Percentiles rank a stretch among this genome's conserved stretches.
Evolutionary conservation across 2,797 vertebrate genomes (phyloP).

Genomic region (Clamator glandarius): DNA sequence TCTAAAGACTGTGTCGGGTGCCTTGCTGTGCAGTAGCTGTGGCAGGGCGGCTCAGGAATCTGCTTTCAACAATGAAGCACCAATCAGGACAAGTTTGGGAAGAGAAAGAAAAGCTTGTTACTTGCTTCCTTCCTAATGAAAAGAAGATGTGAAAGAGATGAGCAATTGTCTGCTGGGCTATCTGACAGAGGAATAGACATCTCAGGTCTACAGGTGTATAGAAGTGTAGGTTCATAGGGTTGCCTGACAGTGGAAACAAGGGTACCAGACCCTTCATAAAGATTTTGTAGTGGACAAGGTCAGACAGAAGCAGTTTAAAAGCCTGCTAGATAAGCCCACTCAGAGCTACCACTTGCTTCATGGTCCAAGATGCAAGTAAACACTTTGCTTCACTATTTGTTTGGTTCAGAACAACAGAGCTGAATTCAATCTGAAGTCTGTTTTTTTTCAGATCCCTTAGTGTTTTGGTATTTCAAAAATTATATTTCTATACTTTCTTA

Average conservation of each 20-base stretch:
- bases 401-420: not conserved
- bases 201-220: not conserved
- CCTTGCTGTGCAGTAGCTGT: not conserved
- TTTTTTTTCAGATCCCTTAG: not conserved
- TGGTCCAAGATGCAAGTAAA: not conserved
- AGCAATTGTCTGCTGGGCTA: not conserved
- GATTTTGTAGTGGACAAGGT: not conserved
- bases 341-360: not conserved
- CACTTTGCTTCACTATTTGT: not conserved
- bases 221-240: not conserved
- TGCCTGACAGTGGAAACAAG: slow-evolving; percentile 41
- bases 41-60: not conserved
- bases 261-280: not conserved
- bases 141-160: not conserved
- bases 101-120: not conserved
- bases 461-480: not conserved
- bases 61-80: not conserved
- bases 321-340: not conserved
- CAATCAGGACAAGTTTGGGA: not conserved
- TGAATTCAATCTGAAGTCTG: not conserved
- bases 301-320: slow-evolving; percentile 4
- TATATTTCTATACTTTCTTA: not conserved
- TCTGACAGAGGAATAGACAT: not conserved
- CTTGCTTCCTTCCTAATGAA: not conserved
- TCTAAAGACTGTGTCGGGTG: not conserved